phyloP scores from a whole-genome alignment of 2,113 vertebrate genomes.

The Pseudorectes ferrugineus region DNA sequence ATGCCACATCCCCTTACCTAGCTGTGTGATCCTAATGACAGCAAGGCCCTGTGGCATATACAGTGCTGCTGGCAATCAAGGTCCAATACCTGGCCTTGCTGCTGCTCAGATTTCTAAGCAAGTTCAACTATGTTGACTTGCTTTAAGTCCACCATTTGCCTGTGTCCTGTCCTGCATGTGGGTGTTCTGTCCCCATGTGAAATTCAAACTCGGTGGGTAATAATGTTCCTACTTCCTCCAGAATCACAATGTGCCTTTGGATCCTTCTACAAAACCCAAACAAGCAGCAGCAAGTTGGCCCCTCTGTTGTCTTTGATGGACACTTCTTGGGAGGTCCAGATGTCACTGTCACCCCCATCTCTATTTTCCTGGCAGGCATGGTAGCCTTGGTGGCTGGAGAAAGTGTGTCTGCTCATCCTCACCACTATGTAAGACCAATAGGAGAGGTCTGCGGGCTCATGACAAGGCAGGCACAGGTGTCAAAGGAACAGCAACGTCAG shows the following conservation, averaged over 20 bases:
- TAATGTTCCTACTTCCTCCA: background rate
- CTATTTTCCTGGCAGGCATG: background rate
- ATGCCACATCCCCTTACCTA: background rate
- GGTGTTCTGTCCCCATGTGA: fast-evolving
- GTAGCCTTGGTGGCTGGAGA: background rate
- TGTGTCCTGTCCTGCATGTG: fast-evolving
- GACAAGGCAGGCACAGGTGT: background rate
- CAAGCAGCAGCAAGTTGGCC: background rate
- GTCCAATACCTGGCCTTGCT: background rate
- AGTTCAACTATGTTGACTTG: background rate
- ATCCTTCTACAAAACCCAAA: background rate
- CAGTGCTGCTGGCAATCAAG: background rate
- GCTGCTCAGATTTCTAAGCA: background rate
- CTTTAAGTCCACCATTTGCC: background rate
- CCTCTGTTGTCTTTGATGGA: background rate
- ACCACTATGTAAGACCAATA: fast-evolving
- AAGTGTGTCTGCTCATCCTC: background rate
- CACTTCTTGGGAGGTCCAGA: background rate
- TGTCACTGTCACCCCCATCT: background rate
- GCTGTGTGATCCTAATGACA: background rate
- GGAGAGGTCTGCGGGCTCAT: background rate
- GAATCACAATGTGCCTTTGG: background rate
- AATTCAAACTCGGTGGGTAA: background rate
- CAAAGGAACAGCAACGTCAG: background rate
- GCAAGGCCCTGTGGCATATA: background rate